Conservation (phyloP, 2,113 vertebrate genomes). For the Hippoglossus stenolepis region DNA sequence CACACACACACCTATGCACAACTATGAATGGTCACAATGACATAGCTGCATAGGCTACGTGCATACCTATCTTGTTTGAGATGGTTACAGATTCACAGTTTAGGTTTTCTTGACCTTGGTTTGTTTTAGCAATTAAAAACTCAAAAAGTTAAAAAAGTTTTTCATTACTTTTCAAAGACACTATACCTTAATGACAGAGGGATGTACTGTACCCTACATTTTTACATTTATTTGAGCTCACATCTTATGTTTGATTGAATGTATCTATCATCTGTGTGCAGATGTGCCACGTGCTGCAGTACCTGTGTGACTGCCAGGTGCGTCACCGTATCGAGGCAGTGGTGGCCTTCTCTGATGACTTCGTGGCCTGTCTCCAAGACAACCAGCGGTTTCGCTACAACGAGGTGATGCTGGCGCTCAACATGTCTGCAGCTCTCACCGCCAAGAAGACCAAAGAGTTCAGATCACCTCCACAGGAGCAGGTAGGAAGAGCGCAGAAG, state of each 20-base stretch:
- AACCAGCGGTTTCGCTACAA: conserved; percentile 97
- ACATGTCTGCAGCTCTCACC: conserved; percentile 97
- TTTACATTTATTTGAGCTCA: no score
- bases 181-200: no score
- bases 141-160: no score
- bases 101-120: no score
- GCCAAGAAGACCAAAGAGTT: conserved; percentile 98
- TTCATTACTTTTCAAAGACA: no score
- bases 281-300: conserved; percentile 97
- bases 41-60: no score
- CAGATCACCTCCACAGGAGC: conserved; percentile 94
- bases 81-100: no score
- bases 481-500: conserved; percentile 79
- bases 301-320: conserved; percentile 96
- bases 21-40: no score
- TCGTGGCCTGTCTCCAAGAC: conserved; percentile 94
- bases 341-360: conserved; percentile 96
- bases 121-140: no score
- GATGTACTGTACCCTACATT: no score
- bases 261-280: conserved; percentile 54
- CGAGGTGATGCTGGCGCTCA: conserved; percentile 97
- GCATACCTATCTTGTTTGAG: no score
- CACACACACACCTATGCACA: no score
- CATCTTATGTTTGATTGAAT: not conserved
- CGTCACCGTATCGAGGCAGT: conserved; percentile 95